These are phyloP conservation scores for Aphelinus certus DNA, from an alignment of 1,140 invertebrate species.

Conservation along the genomic window DNA sequence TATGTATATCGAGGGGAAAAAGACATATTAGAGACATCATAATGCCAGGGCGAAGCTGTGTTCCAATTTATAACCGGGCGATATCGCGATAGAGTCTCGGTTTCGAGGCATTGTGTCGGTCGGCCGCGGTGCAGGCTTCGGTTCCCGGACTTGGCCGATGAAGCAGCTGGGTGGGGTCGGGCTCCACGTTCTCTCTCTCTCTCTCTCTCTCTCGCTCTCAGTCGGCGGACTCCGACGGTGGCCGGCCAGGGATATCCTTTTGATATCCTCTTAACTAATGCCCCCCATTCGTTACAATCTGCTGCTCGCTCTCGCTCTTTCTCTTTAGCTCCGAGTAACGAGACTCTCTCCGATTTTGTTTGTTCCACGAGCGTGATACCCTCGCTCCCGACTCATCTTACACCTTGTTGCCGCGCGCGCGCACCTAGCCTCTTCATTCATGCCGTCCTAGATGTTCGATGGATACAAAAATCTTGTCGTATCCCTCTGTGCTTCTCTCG, in stretches of 20 bases:
- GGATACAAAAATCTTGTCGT: too few relatives aligned
- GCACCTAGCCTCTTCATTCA: neutral
- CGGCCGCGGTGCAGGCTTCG: slow-evolving; percentile 45
- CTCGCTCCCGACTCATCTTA: neutral
- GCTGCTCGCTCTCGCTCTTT: neutral
- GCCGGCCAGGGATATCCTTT: slow-evolving; percentile 64
- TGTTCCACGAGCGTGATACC: neutral
- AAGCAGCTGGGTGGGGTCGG: slow-evolving; percentile 60
- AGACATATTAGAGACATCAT: slow-evolving; percentile 68
- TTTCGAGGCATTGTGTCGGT: slow-evolving; percentile 64
- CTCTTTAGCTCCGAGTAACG: slow-evolving; percentile 29
- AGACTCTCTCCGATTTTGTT: slow-evolving; percentile 12
- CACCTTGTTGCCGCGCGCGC: neutral
- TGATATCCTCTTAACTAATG: slow-evolving; percentile 69
- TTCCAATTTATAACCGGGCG: slow-evolving; percentile 67
- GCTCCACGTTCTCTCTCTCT: neutral
- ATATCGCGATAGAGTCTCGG: slow-evolving; percentile 66
- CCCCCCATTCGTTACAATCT: slow-evolving; percentile 62
- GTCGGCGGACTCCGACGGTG: slow-evolving; percentile 55
- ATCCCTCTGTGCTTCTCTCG: too few relatives aligned
- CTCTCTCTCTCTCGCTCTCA: neutral
- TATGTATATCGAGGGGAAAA: slow-evolving; percentile 49
- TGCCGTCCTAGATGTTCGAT: too few relatives aligned
- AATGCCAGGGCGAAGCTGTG: slow-evolving; percentile 64
- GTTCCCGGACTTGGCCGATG: slow-evolving; percentile 56